A percentile compares a stretch with the other conserved stretches of the same genome.
phyloP scores from a whole-genome alignment of 2,797 vertebrate species.

The Anguilla obscura region DNA sequence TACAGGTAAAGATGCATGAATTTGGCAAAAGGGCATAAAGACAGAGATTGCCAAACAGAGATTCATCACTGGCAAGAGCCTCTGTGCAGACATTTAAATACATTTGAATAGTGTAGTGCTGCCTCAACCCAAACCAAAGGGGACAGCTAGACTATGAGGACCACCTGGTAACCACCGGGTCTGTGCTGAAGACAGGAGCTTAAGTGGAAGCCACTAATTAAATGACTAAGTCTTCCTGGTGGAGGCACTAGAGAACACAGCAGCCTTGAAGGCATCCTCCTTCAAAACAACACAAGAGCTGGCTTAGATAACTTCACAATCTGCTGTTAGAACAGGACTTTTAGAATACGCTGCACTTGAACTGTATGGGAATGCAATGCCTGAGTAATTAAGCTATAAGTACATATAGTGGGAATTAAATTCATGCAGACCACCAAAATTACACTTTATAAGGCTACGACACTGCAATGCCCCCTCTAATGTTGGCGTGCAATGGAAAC shows the following conservation, averaged over 20 bases:
- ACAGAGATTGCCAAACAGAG: too few species aligned
- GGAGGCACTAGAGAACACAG: not conserved
- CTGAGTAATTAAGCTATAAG: slow-evolving; percentile 6
- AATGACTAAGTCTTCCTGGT: not conserved
- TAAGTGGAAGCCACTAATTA: slow-evolving; percentile 21
- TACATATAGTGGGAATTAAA: not conserved
- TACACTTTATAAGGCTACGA: not conserved
- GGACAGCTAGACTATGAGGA: not conserved
- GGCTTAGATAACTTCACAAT: not conserved
- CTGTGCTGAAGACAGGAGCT: not conserved
- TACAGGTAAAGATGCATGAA: too few species aligned
- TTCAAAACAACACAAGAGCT: not conserved
- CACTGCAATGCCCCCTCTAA: not conserved
- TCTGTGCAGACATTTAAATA: not conserved
- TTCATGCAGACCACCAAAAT: not conserved
- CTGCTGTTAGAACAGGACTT: not conserved
- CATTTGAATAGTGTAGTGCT: not conserved
- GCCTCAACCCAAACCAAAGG: not conserved
- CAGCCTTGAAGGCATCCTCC: not conserved
- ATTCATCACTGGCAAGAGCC: not conserved
- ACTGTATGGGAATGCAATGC: slow-evolving; percentile 6
- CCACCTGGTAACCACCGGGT: not conserved
- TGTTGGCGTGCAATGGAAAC: not conserved
- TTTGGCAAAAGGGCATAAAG: too few species aligned
- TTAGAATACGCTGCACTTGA: not conserved